Base-by-base conservation (phyloP, 2,888 invertebrate genomes). In the Pachliopta kotzebuea region DNA sequence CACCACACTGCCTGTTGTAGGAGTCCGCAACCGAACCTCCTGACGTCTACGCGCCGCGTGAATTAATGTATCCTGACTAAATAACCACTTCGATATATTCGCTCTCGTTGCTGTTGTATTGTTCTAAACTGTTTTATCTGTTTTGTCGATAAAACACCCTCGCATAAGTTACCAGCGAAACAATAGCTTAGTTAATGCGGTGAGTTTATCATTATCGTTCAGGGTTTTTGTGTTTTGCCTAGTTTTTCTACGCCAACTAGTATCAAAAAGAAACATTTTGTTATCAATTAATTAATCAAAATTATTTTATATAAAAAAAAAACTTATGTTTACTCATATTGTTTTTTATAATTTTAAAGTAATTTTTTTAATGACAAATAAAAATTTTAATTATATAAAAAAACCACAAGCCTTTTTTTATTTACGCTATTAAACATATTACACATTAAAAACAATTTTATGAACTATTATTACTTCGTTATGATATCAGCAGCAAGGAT, bases 21-120 rank as follows among this genome's bases (percentile, higher is more conserved):
- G 76, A 78, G 76, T 71, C 79, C 82, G 85, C 83, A 82, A 84
- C 83, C 78, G 83, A 84, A 82, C 79, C 83, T 80, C 79, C 81
- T 77, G 74, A 79, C 79, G 77, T 75, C 74, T 75, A 77, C 76
- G 74, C 77, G 76, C 72, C 76, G 77, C 78, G 78, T 80, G 77
- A 80, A 83, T 85, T 86, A 86, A 85, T 84, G 81, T 78, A 77
- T 70, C 75, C 76, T 71, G 76, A 78, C 81, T 81, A 83, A 86
- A 68, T 71, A 79, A 78, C 82, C 84, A 81, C 45, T n/a, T 45
- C 79, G 75, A 78, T 80, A 82, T 80, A 75, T 81, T 74, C 76
- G 73, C 79, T 76, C 72, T 74, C 76, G 75, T 78, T 56, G 26
- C 42, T 75, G 81, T 82, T 80, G 83, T 83, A 79, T 82, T 84